These are phyloP conservation scores for Aurelia coerulea DNA, from an alignment of 30 jellyfish, hydroid and myxozoan genomes.

Conservation along the genomic window DNA sequence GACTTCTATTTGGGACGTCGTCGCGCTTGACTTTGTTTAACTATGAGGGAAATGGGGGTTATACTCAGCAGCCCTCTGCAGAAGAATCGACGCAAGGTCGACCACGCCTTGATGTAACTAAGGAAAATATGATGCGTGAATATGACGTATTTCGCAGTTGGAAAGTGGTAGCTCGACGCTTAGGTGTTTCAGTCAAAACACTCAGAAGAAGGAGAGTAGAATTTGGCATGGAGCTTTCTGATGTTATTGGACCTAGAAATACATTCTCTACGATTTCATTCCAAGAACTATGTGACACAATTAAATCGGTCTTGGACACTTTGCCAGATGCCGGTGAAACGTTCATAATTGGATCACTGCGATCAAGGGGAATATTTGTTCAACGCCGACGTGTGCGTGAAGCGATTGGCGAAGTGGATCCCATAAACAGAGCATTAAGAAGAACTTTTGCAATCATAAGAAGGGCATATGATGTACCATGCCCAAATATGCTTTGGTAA, in stretches of 20 bases:
- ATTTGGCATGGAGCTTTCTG: neutral
- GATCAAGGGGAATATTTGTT: neutral
- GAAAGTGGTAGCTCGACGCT: neutral
- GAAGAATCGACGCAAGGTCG: no score
- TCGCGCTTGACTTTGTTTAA: no score
- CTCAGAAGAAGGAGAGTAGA: slow-evolving; percentile 1
- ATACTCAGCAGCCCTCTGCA: no score
- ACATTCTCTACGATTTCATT: neutral
- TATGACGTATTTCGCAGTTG: neutral
- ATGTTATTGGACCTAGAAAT: neutral
- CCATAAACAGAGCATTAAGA: neutral
- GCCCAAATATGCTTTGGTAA: neutral
- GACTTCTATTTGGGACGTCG: no score
- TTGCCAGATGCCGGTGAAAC: slow-evolving; percentile 6
- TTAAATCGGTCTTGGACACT: neutral
- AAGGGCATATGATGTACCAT: neutral
- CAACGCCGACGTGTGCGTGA: neutral
- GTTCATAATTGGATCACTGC: neutral
- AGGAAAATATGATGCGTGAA: neutral
- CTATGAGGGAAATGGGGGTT: no score
- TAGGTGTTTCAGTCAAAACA: neutral
- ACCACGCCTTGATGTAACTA: neutral
- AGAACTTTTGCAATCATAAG: neutral
- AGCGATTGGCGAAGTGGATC: neutral
- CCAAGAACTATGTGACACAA: neutral